A percentile compares a stretch with the other conserved stretches of the same genome.
phyloP scores from a whole-genome alignment of 2,888 invertebrate species.

The Ochlodes sylvanus region DNA sequence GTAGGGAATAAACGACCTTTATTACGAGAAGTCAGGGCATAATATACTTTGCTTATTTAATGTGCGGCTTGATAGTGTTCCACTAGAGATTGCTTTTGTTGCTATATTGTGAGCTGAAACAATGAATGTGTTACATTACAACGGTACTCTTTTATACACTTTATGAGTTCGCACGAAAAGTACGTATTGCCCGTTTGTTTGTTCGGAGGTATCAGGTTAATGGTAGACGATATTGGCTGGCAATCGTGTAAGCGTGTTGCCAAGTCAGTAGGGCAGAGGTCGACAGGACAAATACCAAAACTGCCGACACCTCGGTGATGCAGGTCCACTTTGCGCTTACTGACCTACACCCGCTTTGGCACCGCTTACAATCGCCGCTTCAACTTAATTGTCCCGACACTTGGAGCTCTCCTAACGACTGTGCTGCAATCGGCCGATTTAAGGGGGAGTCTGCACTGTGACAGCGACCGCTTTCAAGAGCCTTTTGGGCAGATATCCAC shows the following conservation, averaged over 20 bases:
- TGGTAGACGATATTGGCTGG: conserved; percentile 47
- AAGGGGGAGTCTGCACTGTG: conserved; percentile 69
- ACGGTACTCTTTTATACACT: not conserved
- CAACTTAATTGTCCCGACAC: conserved; percentile 85
- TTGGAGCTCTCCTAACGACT: conserved; percentile 82
- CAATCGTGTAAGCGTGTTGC: conserved; percentile 57
- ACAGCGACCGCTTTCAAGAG: conserved; percentile 60
- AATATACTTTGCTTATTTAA: conserved; percentile 51
- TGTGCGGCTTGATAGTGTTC: conserved; percentile 52
- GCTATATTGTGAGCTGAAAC: conserved; percentile 55
- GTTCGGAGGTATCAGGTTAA: conserved; percentile 9
- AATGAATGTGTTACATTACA: conserved; percentile 49
- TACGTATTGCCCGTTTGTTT: not conserved
- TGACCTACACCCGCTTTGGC: conserved; percentile 85
- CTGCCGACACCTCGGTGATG: conserved; percentile 68
- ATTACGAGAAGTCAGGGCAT: conserved; percentile 52
- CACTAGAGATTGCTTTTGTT: conserved; percentile 54
- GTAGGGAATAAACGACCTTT: conserved; percentile 57
- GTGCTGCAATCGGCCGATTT: conserved; percentile 81
- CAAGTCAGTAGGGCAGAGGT: conserved; percentile 64
- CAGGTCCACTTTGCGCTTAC: conserved; percentile 75
- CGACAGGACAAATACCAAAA: conserved; percentile 61
- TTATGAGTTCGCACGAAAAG: not conserved
- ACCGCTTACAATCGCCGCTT: conserved; percentile 83
- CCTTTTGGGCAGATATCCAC: conserved; percentile 61